Base-by-base conservation (phyloP, 2,797 vertebrate genomes). In the Periophthalmus magnuspinnatus region DNA sequence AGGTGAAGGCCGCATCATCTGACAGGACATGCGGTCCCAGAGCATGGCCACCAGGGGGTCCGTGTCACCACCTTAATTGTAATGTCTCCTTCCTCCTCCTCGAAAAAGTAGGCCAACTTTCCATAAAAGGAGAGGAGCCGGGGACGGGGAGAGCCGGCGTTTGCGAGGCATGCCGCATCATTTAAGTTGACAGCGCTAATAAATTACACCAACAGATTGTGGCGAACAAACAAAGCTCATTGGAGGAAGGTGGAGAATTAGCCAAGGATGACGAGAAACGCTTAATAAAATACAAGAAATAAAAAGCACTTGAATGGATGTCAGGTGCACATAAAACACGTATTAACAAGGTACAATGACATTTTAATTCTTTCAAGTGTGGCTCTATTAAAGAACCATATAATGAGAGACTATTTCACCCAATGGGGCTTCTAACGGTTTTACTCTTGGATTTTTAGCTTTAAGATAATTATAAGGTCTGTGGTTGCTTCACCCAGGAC, bases 141-240 rank as follows among this genome's bases (percentile, higher is more conserved):
- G n/a, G 8, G 58, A 62, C 1, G 13, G 56, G 64, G 74, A 75
- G 80, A 24, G 79, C 32, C 64, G 54, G 65, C 76, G 73, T 86
- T 88, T 84, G 77, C 81, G 81, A 72, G 65, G 79, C 81, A 82
- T 77, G 82, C 79, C 84, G 79, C 90, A 91, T 91, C 88, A 90
- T 91, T 91, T 88, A 90, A 81, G 81, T 70, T 83, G 90, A 90
- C 88, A 85, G 75, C 81, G 74, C 75, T 91, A 91, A 93, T 93
- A 92, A 91, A 93, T 93, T 88, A 91, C 86, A 82, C 84, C 85
- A 85, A 89, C 89, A 86, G 84, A 91, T 91, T 63, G 69, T 83
- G 88, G 87, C 88, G 89, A 91, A 88, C 88, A 93, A 93, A 92
- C 89, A 91, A 81, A 88, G 86, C 89, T 82, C 90, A 90, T 90